phyloP scores from a whole-genome alignment of 2,888 invertebrate genomes.

The Drosophila bunnanda region DNA sequence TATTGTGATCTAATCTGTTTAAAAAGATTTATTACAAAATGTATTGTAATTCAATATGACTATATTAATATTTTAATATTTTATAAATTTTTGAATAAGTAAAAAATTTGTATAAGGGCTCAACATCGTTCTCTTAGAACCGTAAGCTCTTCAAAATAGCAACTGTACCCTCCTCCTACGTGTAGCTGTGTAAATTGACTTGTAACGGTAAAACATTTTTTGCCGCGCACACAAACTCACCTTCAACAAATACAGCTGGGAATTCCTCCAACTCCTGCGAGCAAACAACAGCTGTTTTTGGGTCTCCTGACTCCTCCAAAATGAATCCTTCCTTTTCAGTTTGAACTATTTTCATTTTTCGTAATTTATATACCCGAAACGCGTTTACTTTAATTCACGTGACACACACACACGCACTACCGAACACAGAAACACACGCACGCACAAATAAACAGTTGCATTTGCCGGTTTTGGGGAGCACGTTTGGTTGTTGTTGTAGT shows the following conservation, averaged over 20 bases:
- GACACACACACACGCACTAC: slow-evolving; percentile 15
- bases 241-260: slow-evolving; percentile 19
- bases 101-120: too few relatives aligned
- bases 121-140: too few relatives aligned
- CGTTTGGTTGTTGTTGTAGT: slow-evolving; percentile 17
- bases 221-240: slow-evolving; percentile 26
- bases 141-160: not conserved
- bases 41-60: too few relatives aligned
- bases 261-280: slow-evolving; percentile 5
- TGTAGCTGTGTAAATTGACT: not conserved
- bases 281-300: slow-evolving; percentile 33
- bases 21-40: too few relatives aligned
- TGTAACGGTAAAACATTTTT: slow-evolving; percentile 12
- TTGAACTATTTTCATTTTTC: not conserved
- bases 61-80: too few relatives aligned
- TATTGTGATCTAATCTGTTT: too few relatives aligned
- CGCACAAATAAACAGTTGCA: slow-evolving; percentile 29
- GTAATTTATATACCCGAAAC: not conserved
- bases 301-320: not conserved
- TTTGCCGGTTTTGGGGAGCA: slow-evolving; percentile 33
- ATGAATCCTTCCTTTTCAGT: not conserved
- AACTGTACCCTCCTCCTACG: not conserved
- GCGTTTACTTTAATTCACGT: slow-evolving; percentile 3
- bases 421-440: slow-evolving; percentile 18
- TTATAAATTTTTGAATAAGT: too few relatives aligned